These are phyloP conservation scores for Brachionichthys hirsutus DNA, from an alignment of 2,113 vertebrate species.

Conservation along the genomic window DNA sequence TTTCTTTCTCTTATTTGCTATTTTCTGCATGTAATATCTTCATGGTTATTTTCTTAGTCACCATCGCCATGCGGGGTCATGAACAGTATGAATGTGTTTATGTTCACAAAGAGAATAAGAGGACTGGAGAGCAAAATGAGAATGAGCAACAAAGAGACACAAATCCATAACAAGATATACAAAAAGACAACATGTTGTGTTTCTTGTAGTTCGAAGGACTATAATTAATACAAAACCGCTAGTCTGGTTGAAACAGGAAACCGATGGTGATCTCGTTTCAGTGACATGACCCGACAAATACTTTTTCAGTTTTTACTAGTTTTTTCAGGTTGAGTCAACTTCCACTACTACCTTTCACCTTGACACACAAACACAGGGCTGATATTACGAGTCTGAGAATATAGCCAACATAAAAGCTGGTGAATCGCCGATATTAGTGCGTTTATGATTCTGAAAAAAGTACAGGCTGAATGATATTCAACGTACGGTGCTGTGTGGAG, in stretches of 20 bases:
- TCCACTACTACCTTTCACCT: slow-evolving; percentile 51
- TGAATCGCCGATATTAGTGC: not conserved
- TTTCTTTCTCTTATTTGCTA: slow-evolving; percentile 16
- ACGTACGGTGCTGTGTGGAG: too few species aligned
- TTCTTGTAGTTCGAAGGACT: too few species aligned
- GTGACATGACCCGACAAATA: slow-evolving; percentile 7
- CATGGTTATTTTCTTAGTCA: slow-evolving; percentile 8
- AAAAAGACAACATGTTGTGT: not conserved
- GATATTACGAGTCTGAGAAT: slow-evolving; percentile 15
- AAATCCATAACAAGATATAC: not conserved
- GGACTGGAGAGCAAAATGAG: too few species aligned
- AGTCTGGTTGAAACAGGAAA: not conserved
- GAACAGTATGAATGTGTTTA: not conserved
- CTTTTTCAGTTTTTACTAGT: slow-evolving; percentile 37
- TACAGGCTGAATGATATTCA: too few species aligned
- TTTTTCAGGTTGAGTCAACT: slow-evolving; percentile 61
- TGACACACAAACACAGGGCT: slow-evolving; percentile 20
- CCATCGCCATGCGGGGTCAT: not conserved
- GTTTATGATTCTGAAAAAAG: too few species aligned
- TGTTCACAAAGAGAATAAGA: not conserved
- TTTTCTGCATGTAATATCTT: slow-evolving; percentile 6
- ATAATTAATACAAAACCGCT: not conserved
- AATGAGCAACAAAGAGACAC: not conserved
- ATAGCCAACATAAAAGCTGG: not conserved
- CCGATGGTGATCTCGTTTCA: slow-evolving; percentile 4